Evolutionary conservation across 2,888 invertebrate genomes (phyloP).

Genomic region (Agrotis exclamationis): DNA sequence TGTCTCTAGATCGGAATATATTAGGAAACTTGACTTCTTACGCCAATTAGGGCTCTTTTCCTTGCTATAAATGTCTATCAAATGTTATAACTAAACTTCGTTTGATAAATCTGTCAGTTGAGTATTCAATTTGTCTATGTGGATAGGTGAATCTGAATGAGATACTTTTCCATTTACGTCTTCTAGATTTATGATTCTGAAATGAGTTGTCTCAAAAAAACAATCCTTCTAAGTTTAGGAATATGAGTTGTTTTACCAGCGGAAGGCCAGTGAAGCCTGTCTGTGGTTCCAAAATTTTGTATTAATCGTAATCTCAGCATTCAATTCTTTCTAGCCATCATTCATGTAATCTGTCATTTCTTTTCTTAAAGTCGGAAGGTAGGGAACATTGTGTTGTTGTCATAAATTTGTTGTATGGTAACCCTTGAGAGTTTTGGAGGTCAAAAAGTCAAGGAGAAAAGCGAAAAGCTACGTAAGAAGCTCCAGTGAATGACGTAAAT

Average conservation of each 20-base stretch:
- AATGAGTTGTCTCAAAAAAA: not conserved
- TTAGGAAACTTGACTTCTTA: constrained; percentile 36
- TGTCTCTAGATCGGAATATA: constrained; percentile 21
- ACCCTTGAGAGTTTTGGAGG: not conserved
- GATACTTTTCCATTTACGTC: not conserved
- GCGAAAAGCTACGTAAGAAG: not conserved
- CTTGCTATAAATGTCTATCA: constrained; percentile 38
- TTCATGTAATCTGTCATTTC: not conserved
- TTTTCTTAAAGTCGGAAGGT: not conserved
- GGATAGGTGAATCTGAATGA: constrained; percentile 13
- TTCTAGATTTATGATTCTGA: not conserved
- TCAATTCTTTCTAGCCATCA: not conserved
- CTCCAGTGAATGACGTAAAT: constrained; percentile 7
- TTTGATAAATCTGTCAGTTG: constrained; percentile 19
- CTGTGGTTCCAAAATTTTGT: not conserved
- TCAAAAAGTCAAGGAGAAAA: constrained; percentile 5
- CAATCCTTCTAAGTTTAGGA: no score
- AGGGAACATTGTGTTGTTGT: not conserved
- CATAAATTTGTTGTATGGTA: not conserved
- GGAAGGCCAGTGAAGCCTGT: not conserved
- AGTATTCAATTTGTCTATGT: constrained; percentile 31
- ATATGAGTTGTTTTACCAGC: not conserved
- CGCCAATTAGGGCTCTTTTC: constrained; percentile 46
- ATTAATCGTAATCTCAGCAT: not conserved
- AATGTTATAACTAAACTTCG: constrained; percentile 35